phyloP scores from a whole-genome alignment of 2,888 invertebrate genomes.

The Punctoribates punctum region DNA sequence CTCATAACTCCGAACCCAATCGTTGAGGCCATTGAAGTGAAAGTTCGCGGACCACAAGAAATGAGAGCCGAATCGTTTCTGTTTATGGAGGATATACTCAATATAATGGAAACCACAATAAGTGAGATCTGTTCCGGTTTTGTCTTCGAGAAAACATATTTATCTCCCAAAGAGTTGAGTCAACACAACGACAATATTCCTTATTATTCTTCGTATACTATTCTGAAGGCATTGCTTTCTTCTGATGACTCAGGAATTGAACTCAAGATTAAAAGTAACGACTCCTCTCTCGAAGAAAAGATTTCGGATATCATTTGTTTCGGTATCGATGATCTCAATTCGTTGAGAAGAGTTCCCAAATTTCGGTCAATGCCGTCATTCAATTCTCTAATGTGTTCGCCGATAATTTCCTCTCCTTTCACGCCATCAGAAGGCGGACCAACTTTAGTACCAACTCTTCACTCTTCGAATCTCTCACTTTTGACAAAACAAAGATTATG shows the following conservation, averaged over 20 bases:
- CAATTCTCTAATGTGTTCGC: conserved; percentile 22
- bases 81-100: conserved; percentile 65
- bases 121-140: conserved; percentile 66
- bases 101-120: conserved; percentile 63
- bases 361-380: conserved; percentile 10
- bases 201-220: conserved; percentile 44
- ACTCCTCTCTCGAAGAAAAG: conserved; percentile 59
- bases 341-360: conserved; percentile 9
- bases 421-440: conserved; percentile 45
- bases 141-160: conserved; percentile 63
- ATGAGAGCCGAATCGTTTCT: conserved; percentile 62
- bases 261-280: conserved; percentile 54
- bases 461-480: conserved; percentile 61
- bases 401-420: neutral
- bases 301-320: conserved; percentile 62
- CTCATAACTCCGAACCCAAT: conserved; percentile 61
- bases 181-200: conserved; percentile 51
- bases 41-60: conserved; percentile 63
- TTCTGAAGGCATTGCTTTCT: conserved; percentile 25
- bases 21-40: conserved; percentile 59
- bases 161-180: conserved; percentile 62
- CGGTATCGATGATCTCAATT: conserved; percentile 57
- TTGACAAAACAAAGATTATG: conserved; percentile 59
- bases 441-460: conserved; percentile 60
- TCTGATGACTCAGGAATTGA: neutral